These are phyloP conservation scores for Zygogramma bicolorata DNA, from an alignment of 2,888 invertebrate species.

Conservation along the genomic window DNA sequence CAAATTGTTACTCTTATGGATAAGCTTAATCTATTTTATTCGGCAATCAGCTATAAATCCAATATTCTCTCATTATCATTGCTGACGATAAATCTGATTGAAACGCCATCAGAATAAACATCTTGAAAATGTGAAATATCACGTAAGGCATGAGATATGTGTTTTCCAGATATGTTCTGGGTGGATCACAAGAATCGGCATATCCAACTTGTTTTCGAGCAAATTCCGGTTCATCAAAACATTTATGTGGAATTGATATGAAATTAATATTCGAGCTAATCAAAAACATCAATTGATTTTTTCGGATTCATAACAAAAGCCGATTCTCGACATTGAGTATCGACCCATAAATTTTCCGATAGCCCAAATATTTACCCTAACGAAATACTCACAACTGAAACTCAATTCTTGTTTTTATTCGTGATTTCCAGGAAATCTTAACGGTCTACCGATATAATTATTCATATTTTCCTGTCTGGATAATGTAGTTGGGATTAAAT, in stretches of 20 bases:
- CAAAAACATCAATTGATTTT: neutral
- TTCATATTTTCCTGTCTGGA: constrained; percentile 2
- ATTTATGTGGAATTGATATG: neutral
- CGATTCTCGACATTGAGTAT: neutral
- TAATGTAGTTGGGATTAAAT: neutral
- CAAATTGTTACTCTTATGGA: too few species aligned
- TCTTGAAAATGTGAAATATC: too few species aligned
- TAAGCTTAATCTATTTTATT: too few species aligned
- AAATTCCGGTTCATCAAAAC: neutral
- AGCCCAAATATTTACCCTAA: neutral
- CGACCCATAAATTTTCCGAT: neutral
- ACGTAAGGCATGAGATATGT: too few species aligned
- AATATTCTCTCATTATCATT: too few species aligned
- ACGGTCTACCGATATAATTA: neutral
- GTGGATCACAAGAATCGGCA: too few species aligned
- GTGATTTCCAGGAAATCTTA: neutral
- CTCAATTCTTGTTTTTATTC: neutral
- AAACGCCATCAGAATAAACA: too few species aligned
- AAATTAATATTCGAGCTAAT: neutral
- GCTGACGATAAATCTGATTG: too few species aligned
- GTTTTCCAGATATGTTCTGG: too few species aligned
- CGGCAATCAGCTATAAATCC: too few species aligned
- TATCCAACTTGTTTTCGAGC: too few species aligned
- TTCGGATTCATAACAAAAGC: neutral
- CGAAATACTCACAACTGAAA: neutral